Percentiles rank a stretch among this genome's conserved stretches.
Evolutionary conservation across 2,888 invertebrate genomes (phyloP).

Genomic region (Mylabris sibirica): DNA sequence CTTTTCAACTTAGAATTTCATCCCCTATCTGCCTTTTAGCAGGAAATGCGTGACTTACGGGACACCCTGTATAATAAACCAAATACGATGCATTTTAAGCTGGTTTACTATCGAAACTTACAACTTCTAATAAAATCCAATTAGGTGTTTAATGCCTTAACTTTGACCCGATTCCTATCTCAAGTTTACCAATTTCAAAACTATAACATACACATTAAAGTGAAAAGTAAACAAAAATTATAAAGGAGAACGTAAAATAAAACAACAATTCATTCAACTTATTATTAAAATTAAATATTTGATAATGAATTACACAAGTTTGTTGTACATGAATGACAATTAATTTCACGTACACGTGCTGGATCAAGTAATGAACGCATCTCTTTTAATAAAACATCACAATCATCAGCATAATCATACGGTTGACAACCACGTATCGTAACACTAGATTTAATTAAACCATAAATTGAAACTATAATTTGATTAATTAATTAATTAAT

Average conservation of each 20-base stretch:
- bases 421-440: slow-evolving; percentile 30
- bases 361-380: slow-evolving; percentile 28
- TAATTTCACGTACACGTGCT: slow-evolving; percentile 27
- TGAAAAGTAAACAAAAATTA: not conserved
- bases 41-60: no score
- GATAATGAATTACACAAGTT: slow-evolving; percentile 32
- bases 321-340: slow-evolving; percentile 27
- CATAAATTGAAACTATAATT: slow-evolving; percentile 29
- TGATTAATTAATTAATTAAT: not conserved
- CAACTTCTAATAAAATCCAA: no score
- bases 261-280: not conserved
- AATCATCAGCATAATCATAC: slow-evolving; percentile 20
- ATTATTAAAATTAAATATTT: slow-evolving; percentile 15
- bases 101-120: not conserved
- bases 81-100: no score
- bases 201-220: no score
- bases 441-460: slow-evolving; percentile 27
- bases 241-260: not conserved
- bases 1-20: no score
- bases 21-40: no score
- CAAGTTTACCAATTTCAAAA: not conserved
- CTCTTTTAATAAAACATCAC: slow-evolving; percentile 24
- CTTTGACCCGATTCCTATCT: slow-evolving; percentile 8
- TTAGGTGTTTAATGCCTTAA: not conserved
- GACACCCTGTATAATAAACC: no score